Percentiles rank a stretch among this genome's conserved stretches.
Conservation (phyloP, 2,888 invertebrate species). For the Hydroisotoma schaefferi region DNA sequence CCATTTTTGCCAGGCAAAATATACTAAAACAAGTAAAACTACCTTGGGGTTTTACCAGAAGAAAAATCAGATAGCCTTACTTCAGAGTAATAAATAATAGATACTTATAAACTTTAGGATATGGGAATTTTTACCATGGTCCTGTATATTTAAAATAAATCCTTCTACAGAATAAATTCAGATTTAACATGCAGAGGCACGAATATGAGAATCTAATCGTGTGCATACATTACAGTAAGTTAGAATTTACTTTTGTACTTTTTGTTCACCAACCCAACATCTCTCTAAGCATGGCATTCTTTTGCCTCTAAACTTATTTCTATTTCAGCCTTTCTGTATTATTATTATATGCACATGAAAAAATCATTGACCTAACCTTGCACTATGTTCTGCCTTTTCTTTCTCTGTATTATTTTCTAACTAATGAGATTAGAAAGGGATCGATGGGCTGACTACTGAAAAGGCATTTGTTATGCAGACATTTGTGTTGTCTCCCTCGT, state of each 20-base stretch:
- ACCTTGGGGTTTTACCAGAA: neutral
- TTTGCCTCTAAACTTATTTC: too few relatives aligned
- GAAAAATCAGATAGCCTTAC: too few relatives aligned
- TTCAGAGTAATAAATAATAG: too few relatives aligned
- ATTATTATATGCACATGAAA: too few relatives aligned
- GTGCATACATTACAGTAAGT: too few relatives aligned
- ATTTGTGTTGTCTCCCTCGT: neutral
- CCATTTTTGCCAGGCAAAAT: neutral
- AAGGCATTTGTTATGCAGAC: constrained; percentile 5
- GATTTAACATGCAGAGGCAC: neutral
- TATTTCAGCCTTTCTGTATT: too few relatives aligned
- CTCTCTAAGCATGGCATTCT: too few relatives aligned
- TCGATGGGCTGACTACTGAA: neutral
- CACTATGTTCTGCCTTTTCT: too few relatives aligned
- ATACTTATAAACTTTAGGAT: neutral
- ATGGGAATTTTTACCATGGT: neutral
- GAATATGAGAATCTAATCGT: too few relatives aligned
- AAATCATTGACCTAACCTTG: too few relatives aligned
- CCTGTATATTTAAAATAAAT: neutral
- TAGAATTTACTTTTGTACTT: too few relatives aligned
- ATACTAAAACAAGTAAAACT: neutral
- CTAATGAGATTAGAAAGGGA: constrained; percentile 5
- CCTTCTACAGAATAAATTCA: neutral
- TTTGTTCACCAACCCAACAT: too few relatives aligned
- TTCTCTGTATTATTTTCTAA: neutral